phyloP scores from a whole-genome alignment of 2,888 invertebrate genomes.

The Andrena bicolor region DNA sequence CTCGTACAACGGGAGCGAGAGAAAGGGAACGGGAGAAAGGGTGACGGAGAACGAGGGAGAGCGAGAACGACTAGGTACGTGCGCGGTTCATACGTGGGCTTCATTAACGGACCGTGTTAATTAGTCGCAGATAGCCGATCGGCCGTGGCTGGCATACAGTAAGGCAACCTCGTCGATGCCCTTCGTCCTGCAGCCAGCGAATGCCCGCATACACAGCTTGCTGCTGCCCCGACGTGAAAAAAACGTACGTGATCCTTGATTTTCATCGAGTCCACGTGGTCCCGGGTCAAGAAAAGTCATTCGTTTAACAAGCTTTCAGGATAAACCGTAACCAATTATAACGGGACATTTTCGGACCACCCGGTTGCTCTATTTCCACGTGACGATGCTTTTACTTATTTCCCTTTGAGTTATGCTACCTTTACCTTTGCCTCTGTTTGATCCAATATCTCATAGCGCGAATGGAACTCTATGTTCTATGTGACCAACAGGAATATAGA shows the following conservation, averaged over 20 bases:
- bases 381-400: background rate
- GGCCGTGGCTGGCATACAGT: slow-evolving; percentile 70
- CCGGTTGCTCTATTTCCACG: slow-evolving; percentile 39
- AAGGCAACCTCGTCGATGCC: slow-evolving; percentile 69
- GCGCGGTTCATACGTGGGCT: slow-evolving; percentile 78
- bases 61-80: slow-evolving; percentile 64
- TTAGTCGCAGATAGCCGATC: slow-evolving; percentile 82
- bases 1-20: slow-evolving; percentile 62
- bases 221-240: slow-evolving; percentile 43
- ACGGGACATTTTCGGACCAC: slow-evolving; percentile 58
- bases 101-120: slow-evolving; percentile 82
- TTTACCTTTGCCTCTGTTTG: background rate
- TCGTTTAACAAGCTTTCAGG: slow-evolving; percentile 64
- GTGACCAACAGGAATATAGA: too few species aligned
- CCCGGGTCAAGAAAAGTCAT: slow-evolving; percentile 62
- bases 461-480: background rate
- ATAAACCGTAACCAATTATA: slow-evolving; percentile 72
- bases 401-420: slow-evolving; percentile 8
- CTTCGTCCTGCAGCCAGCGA: slow-evolving; percentile 63
- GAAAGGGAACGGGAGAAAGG: slow-evolving; percentile 52
- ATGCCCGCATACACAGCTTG: slow-evolving; percentile 50
- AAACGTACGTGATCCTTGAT: slow-evolving; percentile 70
- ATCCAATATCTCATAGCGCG: background rate
- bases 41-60: slow-evolving; percentile 53
- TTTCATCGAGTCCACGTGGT: slow-evolving; percentile 68